Conservation (phyloP, 2,888 invertebrate species). For the Aricia artaxerxes region DNA sequence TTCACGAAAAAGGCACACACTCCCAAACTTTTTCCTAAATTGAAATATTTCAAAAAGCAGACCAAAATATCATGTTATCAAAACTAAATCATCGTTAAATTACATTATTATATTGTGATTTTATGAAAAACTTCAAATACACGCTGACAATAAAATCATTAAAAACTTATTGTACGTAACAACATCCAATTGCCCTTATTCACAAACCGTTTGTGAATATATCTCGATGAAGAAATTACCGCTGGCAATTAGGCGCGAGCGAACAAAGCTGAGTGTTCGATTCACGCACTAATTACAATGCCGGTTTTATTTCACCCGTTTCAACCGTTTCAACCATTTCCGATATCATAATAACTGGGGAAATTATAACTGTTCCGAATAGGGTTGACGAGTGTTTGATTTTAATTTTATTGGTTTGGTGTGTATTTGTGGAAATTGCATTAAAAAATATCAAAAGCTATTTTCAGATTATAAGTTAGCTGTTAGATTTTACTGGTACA, state of each 20-base stretch:
- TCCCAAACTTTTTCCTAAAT: background rate
- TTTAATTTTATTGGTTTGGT: background rate
- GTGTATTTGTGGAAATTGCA: background rate
- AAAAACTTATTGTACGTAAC: background rate
- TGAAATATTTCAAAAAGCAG: background rate
- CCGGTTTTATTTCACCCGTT: constrained; percentile 9
- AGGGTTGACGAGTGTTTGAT: background rate
- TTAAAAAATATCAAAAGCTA: background rate
- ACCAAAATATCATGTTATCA: background rate
- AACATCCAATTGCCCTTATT: background rate
- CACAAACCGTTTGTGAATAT: constrained; percentile 7
- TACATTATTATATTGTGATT: too few species aligned
- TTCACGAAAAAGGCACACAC: too few species aligned
- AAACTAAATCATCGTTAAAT: background rate
- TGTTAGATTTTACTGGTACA: too few species aligned
- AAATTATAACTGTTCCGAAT: background rate
- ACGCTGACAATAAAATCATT: background rate
- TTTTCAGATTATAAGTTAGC: too few species aligned
- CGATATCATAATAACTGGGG: constrained; percentile 10
- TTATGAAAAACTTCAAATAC: background rate
- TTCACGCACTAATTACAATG: constrained; percentile 11
- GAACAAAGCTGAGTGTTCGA: constrained; percentile 8
- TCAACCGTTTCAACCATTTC: constrained; percentile 2
- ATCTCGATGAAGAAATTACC: constrained; percentile 12
- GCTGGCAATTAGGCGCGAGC: constrained; percentile 3